These are phyloP conservation scores for Narcine bancroftii DNA, from an alignment of 2,113 vertebrate genomes.

Conservation along the genomic window DNA sequence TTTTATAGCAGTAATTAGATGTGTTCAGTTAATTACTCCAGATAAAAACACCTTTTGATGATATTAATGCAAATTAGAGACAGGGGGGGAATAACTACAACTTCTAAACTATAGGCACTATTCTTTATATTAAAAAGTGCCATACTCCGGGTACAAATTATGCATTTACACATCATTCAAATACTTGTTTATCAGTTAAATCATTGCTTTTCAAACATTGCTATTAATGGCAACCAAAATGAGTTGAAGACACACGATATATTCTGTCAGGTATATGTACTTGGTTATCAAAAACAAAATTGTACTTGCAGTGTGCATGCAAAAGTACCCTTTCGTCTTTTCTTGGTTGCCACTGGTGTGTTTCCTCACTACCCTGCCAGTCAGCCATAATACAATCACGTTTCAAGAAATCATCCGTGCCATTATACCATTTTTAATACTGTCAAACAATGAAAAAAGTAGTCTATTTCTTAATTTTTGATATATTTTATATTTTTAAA, in stretches of 20 bases:
- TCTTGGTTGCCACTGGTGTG: background rate
- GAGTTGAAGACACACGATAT: background rate
- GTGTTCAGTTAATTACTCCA: conserved; percentile 32
- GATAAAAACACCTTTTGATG: conserved; percentile 34
- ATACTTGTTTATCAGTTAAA: background rate
- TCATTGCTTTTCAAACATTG: background rate
- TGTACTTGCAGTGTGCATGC: background rate
- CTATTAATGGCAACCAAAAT: background rate
- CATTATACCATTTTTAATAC: conserved; percentile 17
- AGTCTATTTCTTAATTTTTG: background rate
- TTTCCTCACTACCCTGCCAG: background rate
- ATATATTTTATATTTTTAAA: background rate
- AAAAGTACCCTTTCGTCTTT: background rate
- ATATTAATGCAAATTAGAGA: background rate
- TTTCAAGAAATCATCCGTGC: conserved; percentile 6
- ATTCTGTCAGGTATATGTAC: background rate
- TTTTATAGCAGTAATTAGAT: conserved; percentile 26
- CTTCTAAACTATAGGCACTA: background rate
- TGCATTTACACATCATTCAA: background rate
- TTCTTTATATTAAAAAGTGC: background rate
- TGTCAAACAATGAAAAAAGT: background rate
- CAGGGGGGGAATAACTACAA: background rate
- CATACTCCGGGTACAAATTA: background rate
- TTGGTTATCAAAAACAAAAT: background rate
- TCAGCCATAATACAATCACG: background rate